Percentiles rank a stretch among this genome's conserved stretches.
phyloP scores from a whole-genome alignment of 2,888 invertebrate genomes.

The Chloromyia formosa region DNA sequence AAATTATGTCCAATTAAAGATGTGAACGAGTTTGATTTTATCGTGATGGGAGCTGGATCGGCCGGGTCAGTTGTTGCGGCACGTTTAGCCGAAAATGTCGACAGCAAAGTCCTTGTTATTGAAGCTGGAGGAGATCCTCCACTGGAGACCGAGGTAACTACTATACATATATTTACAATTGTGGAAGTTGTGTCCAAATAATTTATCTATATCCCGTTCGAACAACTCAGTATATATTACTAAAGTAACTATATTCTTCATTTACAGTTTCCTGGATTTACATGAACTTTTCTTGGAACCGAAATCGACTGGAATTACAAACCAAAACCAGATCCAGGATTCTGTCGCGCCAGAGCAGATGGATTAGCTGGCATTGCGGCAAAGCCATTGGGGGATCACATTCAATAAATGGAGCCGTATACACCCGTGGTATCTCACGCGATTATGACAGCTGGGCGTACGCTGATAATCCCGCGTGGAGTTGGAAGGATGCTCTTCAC shows the following conservation, averaged over 20 bases:
- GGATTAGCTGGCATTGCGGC: constrained; percentile 70
- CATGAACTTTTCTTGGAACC: constrained; percentile 51
- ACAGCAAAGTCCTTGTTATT: constrained; percentile 65
- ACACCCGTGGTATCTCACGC: constrained; percentile 77
- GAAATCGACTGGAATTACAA: constrained; percentile 56
- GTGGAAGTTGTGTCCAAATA: too few species aligned
- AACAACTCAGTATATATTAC: too few species aligned
- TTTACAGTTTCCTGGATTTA: constrained; percentile 55
- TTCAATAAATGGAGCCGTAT: constrained; percentile 84
- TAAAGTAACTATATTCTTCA: not conserved
- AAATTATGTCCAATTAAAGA: too few species aligned
- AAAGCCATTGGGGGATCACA: constrained; percentile 80
- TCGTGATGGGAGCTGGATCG: constrained; percentile 85
- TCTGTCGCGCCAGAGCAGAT: constrained; percentile 54
- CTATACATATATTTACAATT: too few species aligned
- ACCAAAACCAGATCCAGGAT: constrained; percentile 54
- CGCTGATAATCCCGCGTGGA: constrained; percentile 78
- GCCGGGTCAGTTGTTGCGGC: constrained; percentile 71
- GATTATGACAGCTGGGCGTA: constrained; percentile 83
- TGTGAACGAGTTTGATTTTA: constrained; percentile 75
- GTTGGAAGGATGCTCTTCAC: constrained; percentile 72
- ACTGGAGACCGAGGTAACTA: constrained; percentile 65
- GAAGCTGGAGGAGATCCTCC: constrained; percentile 67
- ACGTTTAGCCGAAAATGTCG: constrained; percentile 62
- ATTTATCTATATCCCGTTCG: too few species aligned